Conservation (phyloP, 2,113 vertebrate species). For the Catharus fuscescens region DNA sequence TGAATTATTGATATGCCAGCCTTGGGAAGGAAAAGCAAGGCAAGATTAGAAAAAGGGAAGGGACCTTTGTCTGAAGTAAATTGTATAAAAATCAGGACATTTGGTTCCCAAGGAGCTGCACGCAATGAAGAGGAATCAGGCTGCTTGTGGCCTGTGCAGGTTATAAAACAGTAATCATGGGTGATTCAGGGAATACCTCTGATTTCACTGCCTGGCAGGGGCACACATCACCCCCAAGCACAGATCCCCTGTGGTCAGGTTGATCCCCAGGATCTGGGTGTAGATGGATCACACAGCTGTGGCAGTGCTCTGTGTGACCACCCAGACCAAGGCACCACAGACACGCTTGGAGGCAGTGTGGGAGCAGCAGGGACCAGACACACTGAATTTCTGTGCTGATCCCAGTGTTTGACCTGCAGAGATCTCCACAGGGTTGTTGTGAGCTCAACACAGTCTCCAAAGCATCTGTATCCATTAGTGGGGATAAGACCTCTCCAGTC, state of each 20-base stretch:
- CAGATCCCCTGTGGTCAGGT: accelerated
- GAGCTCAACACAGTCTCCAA: not conserved
- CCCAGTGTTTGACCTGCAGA: not conserved
- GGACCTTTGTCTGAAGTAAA: constrained; percentile 45
- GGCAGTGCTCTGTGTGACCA: not conserved
- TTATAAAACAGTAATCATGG: not conserved
- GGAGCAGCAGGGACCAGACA: not conserved
- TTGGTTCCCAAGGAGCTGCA: constrained; percentile 8
- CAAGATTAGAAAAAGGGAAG: constrained; percentile 44
- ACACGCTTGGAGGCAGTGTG: accelerated
- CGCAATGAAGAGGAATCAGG: constrained; percentile 2
- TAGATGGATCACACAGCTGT: not conserved
- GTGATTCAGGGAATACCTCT: not conserved
- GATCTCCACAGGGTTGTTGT: accelerated
- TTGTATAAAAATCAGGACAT: constrained; percentile 11
- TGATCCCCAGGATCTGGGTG: not conserved
- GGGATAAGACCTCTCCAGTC: not conserved
- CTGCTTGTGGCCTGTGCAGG: not conserved
- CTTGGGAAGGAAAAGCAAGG: constrained; percentile 46
- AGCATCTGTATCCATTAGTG: not conserved
- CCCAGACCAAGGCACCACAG: not conserved
- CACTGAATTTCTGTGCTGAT: not conserved
- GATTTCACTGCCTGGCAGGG: not conserved
- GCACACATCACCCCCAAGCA: too few relatives aligned
- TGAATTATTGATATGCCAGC: constrained; percentile 60